These are phyloP conservation scores for Drosophila repleta DNA, from an alignment of 1,140 invertebrate genomes.

Conservation along the genomic window DNA sequence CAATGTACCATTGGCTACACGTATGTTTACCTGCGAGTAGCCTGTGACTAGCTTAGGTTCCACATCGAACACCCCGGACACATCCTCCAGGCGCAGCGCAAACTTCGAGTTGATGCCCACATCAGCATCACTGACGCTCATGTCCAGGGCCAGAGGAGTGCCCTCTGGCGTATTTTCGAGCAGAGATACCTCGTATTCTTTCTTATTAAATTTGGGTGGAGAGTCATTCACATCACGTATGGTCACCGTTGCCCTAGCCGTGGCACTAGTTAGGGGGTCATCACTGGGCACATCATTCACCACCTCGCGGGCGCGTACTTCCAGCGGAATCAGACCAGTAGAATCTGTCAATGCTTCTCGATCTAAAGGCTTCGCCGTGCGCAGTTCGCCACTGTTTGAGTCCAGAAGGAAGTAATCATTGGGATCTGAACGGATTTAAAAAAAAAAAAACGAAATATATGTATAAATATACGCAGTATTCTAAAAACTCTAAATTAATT, in stretches of 20 bases:
- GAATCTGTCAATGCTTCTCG: constrained; percentile 91
- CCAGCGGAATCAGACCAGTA: constrained; percentile 90
- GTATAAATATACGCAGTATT: not conserved
- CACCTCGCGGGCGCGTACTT: constrained; percentile 90
- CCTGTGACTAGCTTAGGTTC: constrained; percentile 92
- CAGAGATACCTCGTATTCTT: constrained; percentile 92
- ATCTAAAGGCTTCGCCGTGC: constrained; percentile 92
- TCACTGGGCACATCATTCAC: constrained; percentile 89
- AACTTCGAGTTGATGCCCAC: constrained; percentile 93
- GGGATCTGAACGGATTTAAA: constrained; percentile 87
- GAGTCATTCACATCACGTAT: constrained; percentile 97
- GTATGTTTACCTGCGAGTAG: constrained; percentile 91
- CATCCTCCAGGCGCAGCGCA: constrained; percentile 90
- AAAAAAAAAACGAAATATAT: not conserved
- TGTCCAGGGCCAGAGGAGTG: constrained; percentile 92
- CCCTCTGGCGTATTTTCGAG: constrained; percentile 93
- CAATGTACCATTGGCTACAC: constrained; percentile 91
- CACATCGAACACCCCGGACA: constrained; percentile 92
- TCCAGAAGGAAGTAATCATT: constrained; percentile 94
- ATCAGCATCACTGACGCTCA: constrained; percentile 94
- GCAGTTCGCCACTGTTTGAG: constrained; percentile 90
- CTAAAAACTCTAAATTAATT: not conserved
- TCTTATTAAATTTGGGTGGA: constrained; percentile 91
- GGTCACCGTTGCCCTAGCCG: constrained; percentile 91
- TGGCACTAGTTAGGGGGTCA: constrained; percentile 87